Evolutionary conservation across 1,140 invertebrate species (phyloP).

Genomic region (Cepaea nemoralis): DNA sequence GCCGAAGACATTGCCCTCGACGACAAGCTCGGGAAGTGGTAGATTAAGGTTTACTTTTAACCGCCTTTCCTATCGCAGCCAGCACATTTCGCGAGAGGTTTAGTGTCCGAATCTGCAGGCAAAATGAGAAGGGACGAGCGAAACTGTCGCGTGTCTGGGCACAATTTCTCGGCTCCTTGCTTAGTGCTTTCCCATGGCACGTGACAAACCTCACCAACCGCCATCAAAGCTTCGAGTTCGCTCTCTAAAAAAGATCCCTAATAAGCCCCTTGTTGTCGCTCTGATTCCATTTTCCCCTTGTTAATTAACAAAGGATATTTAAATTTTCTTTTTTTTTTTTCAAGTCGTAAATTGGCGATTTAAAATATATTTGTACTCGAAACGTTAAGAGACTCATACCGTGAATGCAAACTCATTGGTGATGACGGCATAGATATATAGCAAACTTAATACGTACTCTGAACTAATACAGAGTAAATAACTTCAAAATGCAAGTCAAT

Average conservation of each 20-base stretch:
- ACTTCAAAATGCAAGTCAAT: no score
- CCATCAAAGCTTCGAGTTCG: not conserved
- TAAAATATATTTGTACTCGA: no score
- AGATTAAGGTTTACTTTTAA: not conserved
- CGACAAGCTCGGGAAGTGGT: not conserved
- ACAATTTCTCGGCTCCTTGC: not conserved
- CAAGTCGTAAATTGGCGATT: no score
- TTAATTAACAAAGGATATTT: no score
- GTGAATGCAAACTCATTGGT: no score
- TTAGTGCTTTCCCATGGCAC: not conserved
- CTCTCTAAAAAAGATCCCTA: conserved; percentile 2
- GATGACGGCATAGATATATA: no score
- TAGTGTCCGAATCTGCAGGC: not conserved
- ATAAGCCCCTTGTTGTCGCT: conserved; percentile 1
- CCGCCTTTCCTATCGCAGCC: conserved; percentile 4
- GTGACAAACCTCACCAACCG: not conserved
- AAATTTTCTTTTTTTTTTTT: no score
- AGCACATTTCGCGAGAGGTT: not conserved
- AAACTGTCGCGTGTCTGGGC: not conserved
- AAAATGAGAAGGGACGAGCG: conserved; percentile 1
- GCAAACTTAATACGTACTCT: no score
- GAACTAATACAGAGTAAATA: no score
- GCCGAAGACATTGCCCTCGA: not conserved
- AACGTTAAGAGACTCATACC: no score
- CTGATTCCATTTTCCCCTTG: not conserved